Evolutionary conservation across 1,140 invertebrate genomes (phyloP).

Genomic region (Vollenhovia emeryi): DNA sequence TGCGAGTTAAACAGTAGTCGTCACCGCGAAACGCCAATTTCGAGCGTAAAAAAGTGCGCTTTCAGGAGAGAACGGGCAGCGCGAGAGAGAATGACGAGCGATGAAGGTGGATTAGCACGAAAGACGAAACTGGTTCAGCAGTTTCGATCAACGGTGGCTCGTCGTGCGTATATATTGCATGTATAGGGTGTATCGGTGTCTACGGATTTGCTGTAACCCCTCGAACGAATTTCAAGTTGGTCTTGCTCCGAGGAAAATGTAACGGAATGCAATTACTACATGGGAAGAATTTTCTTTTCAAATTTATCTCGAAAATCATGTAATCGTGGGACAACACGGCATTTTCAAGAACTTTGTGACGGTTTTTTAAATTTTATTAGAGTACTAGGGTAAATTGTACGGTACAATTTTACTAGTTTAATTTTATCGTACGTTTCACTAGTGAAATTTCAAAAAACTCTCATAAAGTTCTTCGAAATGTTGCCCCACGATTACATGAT

Average conservation of each 20-base stretch:
- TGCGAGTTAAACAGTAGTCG: slow-evolving; percentile 32
- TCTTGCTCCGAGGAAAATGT: neutral
- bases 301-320: too few species aligned
- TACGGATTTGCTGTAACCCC: neutral
- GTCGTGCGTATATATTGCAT: slow-evolving; percentile 12
- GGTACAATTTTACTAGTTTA: too few species aligned
- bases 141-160: slow-evolving; percentile 77
- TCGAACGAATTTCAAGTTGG: neutral
- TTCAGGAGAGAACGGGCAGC: slow-evolving; percentile 23
- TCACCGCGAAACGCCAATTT: slow-evolving; percentile 45
- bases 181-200: slow-evolving; percentile 39
- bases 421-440: too few species aligned
- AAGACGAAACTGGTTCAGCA: slow-evolving; percentile 81
- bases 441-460: too few species aligned
- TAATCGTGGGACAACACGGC: too few species aligned
- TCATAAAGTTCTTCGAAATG: too few species aligned
- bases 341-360: too few species aligned
- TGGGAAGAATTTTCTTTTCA: too few species aligned
- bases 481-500: too few species aligned
- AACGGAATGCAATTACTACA: neutral
- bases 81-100: slow-evolving; percentile 21
- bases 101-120: slow-evolving; percentile 75
- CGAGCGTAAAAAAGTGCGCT: slow-evolving; percentile 31
- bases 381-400: too few species aligned
- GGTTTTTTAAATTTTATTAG: too few species aligned